Percentiles rank a stretch among this genome's conserved stretches.
phyloP scores from a whole-genome alignment of 2,888 invertebrate species.

The Drosophila melanosoma region DNA sequence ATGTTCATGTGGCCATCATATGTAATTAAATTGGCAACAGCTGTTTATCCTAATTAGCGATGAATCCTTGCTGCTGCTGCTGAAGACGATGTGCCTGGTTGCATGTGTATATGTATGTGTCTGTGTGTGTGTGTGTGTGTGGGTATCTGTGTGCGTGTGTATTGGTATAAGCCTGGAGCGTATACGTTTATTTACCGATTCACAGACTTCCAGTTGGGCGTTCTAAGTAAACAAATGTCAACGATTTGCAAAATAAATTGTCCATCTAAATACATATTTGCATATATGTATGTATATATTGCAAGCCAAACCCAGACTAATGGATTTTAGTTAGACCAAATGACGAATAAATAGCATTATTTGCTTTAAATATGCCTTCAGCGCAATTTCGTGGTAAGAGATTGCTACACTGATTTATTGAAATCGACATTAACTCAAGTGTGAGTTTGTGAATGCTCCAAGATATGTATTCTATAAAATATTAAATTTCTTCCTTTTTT shows the following conservation, averaged over 20 bases:
- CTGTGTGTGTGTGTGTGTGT: not conserved
- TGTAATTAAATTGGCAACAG: slow-evolving; percentile 81
- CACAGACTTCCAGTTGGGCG: slow-evolving; percentile 23
- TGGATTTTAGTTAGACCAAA: not conserved
- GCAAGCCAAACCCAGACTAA: not conserved
- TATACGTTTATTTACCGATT: slow-evolving; percentile 30
- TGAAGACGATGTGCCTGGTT: not conserved
- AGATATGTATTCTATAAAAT: not conserved
- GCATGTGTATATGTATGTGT: not conserved
- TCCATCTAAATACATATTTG: not conserved
- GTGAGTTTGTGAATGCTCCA: not conserved
- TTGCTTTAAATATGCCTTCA: not conserved
- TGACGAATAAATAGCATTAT: slow-evolving; percentile 1
- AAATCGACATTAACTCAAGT: not conserved
- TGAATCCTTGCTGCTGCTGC: slow-evolving; percentile 46
- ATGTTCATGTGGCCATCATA: slow-evolving; percentile 68
- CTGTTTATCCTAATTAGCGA: slow-evolving; percentile 77
- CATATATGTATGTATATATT: not conserved
- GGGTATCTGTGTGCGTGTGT: slow-evolving; percentile 3
- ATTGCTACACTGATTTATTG: not conserved
- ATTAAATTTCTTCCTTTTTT: not conserved
- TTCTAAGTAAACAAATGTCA: slow-evolving; percentile 46
- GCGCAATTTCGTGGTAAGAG: not conserved
- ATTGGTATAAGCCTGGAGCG: not conserved
- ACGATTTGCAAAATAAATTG: slow-evolving; percentile 34